phyloP scores from a whole-genome alignment of 53 echinoderm and acorn worm species.

The Actinopyga echinites region DNA sequence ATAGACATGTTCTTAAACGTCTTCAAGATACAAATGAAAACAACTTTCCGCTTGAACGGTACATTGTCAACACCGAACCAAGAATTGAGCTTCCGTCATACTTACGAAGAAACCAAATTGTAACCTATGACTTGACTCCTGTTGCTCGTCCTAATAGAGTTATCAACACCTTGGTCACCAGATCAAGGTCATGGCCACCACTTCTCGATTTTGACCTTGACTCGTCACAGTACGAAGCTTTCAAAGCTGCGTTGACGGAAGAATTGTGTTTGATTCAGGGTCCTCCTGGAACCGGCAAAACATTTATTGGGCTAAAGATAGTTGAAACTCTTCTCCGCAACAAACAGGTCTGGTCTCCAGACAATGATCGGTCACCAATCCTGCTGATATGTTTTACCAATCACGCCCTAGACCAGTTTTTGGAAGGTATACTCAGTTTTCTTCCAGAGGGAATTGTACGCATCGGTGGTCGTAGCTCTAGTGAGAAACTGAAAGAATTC shows the following conservation, averaged over 20 bases:
- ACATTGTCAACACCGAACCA: constrained; percentile 58
- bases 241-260: constrained; percentile 80
- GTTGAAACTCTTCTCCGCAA: constrained; percentile 75
- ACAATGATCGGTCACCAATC: constrained; percentile 52
- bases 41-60: constrained; percentile 66
- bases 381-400: constrained; percentile 87
- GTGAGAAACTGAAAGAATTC: constrained; percentile 65
- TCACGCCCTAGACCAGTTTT: constrained; percentile 94
- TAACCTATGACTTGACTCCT: constrained; percentile 51
- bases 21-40: constrained; percentile 62
- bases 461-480: constrained; percentile 84
- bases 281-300: constrained; percentile 95
- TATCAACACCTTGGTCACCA: background rate
- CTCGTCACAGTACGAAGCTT: constrained; percentile 75
- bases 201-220: constrained; percentile 54
- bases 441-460: constrained; percentile 67
- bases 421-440: constrained; percentile 78
- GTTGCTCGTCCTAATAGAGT: background rate
- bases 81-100: constrained; percentile 64
- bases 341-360: constrained; percentile 54
- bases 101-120: constrained; percentile 27
- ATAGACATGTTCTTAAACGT: constrained; percentile 75
- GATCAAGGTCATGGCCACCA: constrained; percentile 49
- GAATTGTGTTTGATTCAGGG: constrained; percentile 88
- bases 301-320: constrained; percentile 91